These are phyloP conservation scores for Epicauta chinensis DNA, from an alignment of 1,140 invertebrate species.

Conservation along the genomic window DNA sequence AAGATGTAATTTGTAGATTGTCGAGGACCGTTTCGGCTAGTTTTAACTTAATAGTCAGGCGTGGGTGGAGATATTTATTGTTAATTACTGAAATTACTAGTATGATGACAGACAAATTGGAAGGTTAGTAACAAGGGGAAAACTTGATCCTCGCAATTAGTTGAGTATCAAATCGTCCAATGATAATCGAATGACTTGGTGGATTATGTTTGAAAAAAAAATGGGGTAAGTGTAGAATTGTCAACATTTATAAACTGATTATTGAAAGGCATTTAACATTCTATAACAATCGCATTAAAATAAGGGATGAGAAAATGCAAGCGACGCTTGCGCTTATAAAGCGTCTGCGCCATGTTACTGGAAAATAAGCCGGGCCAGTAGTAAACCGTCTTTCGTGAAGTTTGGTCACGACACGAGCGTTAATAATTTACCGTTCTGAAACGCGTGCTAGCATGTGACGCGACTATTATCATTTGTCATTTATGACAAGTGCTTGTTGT, in stretches of 20 bases:
- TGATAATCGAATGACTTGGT: too few species aligned
- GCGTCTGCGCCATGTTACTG: conserved; percentile 27
- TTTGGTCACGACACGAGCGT: conserved; percentile 13
- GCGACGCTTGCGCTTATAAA: conserved; percentile 21
- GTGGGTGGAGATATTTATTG: too few species aligned
- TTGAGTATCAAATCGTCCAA: too few species aligned
- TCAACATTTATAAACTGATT: conserved; percentile 29
- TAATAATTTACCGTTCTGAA: conserved; percentile 14
- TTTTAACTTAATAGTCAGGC: too few species aligned
- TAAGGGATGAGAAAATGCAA: conserved; percentile 29
- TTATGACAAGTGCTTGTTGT: conserved; percentile 12
- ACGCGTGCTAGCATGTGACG: conserved; percentile 29
- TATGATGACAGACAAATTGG: too few species aligned
- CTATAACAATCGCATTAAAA: conserved; percentile 34
- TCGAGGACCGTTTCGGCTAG: too few species aligned
- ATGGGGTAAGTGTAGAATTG: conserved; percentile 5
- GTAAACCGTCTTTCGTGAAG: conserved; percentile 19
- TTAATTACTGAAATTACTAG: too few species aligned
- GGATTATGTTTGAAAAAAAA: conserved; percentile 7
- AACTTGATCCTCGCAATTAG: too few species aligned
- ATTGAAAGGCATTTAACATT: conserved; percentile 32
- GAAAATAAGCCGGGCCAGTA: conserved; percentile 16
- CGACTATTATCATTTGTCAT: conserved; percentile 10
- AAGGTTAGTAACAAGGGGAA: too few species aligned
- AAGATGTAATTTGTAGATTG: too few species aligned